Base-by-base conservation (phyloP, 2,113 vertebrate genomes). In the Psephotus haematonotus region DNA sequence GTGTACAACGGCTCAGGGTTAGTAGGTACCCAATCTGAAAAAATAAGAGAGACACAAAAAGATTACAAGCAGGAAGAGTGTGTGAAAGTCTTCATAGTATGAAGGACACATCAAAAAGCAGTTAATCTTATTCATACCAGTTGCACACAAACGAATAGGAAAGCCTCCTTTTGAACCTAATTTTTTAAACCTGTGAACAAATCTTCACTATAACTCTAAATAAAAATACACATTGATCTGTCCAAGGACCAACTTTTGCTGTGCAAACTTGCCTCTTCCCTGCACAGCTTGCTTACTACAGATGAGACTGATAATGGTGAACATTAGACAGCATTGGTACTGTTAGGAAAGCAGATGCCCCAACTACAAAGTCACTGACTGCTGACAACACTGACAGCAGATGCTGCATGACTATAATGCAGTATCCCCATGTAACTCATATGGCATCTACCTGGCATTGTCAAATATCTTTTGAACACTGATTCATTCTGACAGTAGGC, bases 1-100 rank as follows among this genome's bases (percentile, higher is more conserved):
- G 43, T 63, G 59, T 98, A 98, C 46, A 98, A 12, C 29, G 97
- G 97, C 82, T 98, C 97, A 57, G 96, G 97, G 41, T 24, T 35
- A 25, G 95, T 41, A 63, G 97, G 97, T 59, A 86, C 78, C 92
- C 97, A 98, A 14, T 98, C 98, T 98, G 94, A 53, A 91, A 92
- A 22, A 70, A 57, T 18, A 92, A 77, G 23, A 84, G 33, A 70
- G 18, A 64, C 8, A 46, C 11, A 41, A 25, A 49, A 64, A 25
- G 29, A 88, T 24, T 63, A 63, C 43, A 72, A 46, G 33, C 41
- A 72, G 46, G 12, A 70, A 70, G 20, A 55, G 2, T 64, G 60
- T 82, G 43, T 29, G 49, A 31, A 16, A 63, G 19, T 59, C 13
- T 63, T 74, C 41, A 28, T 14, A 70, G 29, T 43, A 75, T 7